These are phyloP conservation scores for Tauraco hartlaubi DNA, from an alignment of 2,797 vertebrate species.

Conservation along the genomic window DNA sequence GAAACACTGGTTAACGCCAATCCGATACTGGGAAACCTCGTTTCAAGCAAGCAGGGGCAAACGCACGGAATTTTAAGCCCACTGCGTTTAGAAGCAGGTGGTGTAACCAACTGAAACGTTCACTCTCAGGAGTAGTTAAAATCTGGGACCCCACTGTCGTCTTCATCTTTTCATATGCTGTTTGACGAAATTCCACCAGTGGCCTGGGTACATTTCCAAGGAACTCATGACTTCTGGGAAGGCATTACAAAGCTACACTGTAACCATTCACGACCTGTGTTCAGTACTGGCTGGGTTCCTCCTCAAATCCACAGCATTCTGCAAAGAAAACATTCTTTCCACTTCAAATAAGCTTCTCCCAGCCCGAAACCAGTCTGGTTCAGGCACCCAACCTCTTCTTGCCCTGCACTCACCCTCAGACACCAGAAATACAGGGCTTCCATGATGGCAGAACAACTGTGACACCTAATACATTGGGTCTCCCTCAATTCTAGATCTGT, in stretches of 20 bases:
- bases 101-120: fast-evolving
- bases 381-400: background rate
- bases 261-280: background rate
- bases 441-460: background rate
- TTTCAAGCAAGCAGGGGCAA: background rate
- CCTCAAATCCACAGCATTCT: slow-evolving; percentile 1
- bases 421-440: background rate
- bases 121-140: background rate
- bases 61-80: background rate
- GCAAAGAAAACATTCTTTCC: slow-evolving; percentile 51
- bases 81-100: background rate
- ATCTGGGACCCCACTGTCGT: background rate
- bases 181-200: background rate
- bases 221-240: slow-evolving; percentile 57
- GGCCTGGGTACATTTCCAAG: background rate
- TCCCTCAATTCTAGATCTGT: background rate
- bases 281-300: slow-evolving; percentile 34
- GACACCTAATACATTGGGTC: background rate
- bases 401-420: background rate
- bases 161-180: background rate
- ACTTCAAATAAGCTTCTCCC: slow-evolving; percentile 3
- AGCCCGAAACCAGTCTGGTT: background rate
- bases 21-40: background rate
- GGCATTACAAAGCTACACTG: slow-evolving; percentile 36
- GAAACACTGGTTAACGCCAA: too few relatives aligned